Conservation (phyloP, 2,113 vertebrate genomes). For the Lepus americanus region DNA sequence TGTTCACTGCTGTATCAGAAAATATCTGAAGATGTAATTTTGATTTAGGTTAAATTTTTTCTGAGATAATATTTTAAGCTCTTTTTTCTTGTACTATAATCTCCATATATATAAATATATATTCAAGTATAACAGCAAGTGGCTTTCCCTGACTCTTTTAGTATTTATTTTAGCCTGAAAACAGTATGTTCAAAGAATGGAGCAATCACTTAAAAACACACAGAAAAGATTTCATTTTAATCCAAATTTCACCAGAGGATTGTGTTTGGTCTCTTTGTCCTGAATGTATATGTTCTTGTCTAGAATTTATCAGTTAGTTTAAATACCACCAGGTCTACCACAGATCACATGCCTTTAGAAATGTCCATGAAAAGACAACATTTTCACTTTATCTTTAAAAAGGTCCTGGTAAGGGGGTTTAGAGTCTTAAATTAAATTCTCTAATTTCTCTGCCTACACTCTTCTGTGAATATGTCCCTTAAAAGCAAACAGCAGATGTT, state of each 20-base stretch:
- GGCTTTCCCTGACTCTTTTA: neutral
- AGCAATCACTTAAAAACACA: neutral
- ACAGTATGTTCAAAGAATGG: neutral
- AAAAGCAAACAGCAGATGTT: conserved; percentile 81
- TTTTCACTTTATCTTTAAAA: conserved; percentile 49
- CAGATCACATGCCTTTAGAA: neutral
- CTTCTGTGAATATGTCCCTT: conserved; percentile 60
- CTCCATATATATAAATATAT: neutral
- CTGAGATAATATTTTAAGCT: neutral
- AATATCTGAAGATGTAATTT: neutral
- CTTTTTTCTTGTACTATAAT: neutral
- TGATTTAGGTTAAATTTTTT: neutral
- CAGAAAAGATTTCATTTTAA: conserved; percentile 28
- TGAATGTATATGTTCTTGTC: neutral
- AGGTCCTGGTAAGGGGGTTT: conserved; percentile 7
- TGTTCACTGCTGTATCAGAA: neutral
- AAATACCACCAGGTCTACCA: neutral
- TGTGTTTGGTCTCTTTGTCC: neutral
- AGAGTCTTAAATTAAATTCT: conserved; percentile 73
- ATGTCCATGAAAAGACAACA: conserved; percentile 19
- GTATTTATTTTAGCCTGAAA: conserved; percentile 37
- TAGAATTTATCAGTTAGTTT: neutral
- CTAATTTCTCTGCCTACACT: conserved; percentile 66
- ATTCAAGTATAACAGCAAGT: neutral
- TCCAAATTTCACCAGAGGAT: neutral